Evolutionary conservation across 2,888 invertebrate genomes (phyloP), one percentile per base, ranked within the genome.

Genomic region (Lepidochitona cinerea): DNA sequence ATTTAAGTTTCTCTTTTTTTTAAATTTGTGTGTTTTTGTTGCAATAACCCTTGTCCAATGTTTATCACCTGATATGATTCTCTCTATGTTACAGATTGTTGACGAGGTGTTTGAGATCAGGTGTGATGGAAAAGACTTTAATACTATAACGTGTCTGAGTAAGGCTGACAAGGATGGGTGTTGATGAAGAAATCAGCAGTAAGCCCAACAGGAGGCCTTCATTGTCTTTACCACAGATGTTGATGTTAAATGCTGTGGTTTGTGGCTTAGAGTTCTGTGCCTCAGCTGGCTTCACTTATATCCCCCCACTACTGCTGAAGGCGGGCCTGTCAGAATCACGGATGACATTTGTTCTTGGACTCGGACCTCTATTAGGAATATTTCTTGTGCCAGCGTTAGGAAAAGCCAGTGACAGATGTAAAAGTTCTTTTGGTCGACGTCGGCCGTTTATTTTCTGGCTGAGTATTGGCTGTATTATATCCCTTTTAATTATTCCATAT

Each of bases 231-330:
- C 5, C 78, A 0, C 87, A 88, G 78, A 85, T 90, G 78, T 71
- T 90, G 37, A 75, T 89, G 32, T 81, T 92, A 36, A 92, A 92
- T 80, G 85, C 91, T 41, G 85, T 92, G 26, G 91, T 91, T 2
- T 92, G 91, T 81, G 92, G 92, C 6, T 87, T 92, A 49, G 92
- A 92, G 84, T 89, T 92, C 59, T 90, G 90, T 75, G 90, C 91
- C 36, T 91, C 91, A 79, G 91, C 91, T 35, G 92, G 91, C 35
- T 92, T 92, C 82, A 91, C 91, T 14, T 92, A 91, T 83, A 90
- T 92, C 73, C 92, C 92, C 3, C 92, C 92, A 2, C 86, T 92
- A 84, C 79, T 92, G 49, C 86, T 92, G 49, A 92, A 92, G 79
- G 85, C 89, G 18, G 92, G 92, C 12, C 89, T 91, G 75, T 84